A percentile compares a stretch with the other conserved stretches of the same genome.
Conservation (phyloP, 2,888 invertebrate genomes). For the Drosophila austrosaltans region DNA sequence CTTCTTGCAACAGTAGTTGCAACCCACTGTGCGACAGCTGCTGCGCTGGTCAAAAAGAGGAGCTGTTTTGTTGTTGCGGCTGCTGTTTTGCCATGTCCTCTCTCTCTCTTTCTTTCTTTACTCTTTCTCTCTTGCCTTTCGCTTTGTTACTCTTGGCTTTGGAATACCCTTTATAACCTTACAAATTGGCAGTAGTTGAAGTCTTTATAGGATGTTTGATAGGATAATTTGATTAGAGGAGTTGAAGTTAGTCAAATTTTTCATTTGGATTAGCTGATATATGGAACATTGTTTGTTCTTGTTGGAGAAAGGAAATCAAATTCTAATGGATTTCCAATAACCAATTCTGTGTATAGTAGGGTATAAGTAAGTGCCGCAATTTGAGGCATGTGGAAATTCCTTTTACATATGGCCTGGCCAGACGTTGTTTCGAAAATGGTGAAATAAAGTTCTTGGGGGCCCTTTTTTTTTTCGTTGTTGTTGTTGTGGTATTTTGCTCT, state of each 20-base stretch:
- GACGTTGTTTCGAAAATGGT: slow-evolving; percentile 8
- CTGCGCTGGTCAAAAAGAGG: slow-evolving; percentile 70
- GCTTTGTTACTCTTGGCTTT: not conserved
- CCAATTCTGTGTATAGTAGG: not conserved
- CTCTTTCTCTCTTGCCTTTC: not conserved
- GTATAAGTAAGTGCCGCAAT: slow-evolving; percentile 5
- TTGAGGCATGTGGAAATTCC: not conserved
- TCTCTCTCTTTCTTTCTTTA: slow-evolving; percentile 1
- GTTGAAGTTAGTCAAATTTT: too few relatives aligned
- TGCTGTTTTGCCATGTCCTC: slow-evolving; percentile 41
- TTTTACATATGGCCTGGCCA: slow-evolving; percentile 12
- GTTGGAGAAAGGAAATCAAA: too few relatives aligned
- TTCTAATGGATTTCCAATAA: too few relatives aligned
- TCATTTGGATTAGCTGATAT: too few relatives aligned
- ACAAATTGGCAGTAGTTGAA: not conserved
- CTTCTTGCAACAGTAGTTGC: slow-evolving; percentile 4
- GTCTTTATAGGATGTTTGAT: too few relatives aligned
- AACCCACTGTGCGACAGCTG: slow-evolving; percentile 57
- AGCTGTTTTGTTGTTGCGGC: slow-evolving; percentile 33
- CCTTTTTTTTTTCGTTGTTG: slow-evolving; percentile 15
- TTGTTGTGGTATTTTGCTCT: slow-evolving; percentile 50
- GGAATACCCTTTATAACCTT: not conserved
- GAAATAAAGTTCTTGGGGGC: slow-evolving; percentile 8
- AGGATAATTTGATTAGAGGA: too few relatives aligned
- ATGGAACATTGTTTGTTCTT: too few relatives aligned